These are phyloP conservation scores for Melanargia galathea DNA, from an alignment of 2,888 invertebrate genomes.

Conservation along the genomic window DNA sequence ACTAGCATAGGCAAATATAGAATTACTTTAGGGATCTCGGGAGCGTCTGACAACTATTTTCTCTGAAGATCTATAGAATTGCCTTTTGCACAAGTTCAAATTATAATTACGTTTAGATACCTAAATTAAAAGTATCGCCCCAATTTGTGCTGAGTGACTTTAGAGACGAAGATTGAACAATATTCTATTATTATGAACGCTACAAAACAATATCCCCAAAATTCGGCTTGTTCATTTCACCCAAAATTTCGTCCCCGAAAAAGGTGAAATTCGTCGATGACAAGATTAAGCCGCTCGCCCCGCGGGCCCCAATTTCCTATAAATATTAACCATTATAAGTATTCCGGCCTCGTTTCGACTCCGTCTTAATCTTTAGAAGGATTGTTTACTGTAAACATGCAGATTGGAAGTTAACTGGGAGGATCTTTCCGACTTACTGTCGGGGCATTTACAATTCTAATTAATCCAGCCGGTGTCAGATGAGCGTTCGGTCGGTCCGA, in stretches of 20 bases:
- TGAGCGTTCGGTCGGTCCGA: conserved; percentile 63
- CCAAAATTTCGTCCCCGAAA: conserved; percentile 12
- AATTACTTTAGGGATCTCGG: conserved; percentile 5
- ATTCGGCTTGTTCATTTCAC: no score
- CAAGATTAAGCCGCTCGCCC: conserved; percentile 20
- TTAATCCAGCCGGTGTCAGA: conserved; percentile 71
- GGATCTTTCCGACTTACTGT: conserved; percentile 61
- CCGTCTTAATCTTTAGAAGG: conserved; percentile 75
- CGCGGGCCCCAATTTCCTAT: conserved; percentile 34
- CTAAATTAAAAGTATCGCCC: no score
- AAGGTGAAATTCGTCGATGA: conserved; percentile 18
- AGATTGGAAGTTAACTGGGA: conserved; percentile 74
- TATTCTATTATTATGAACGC: no score
- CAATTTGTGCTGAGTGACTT: no score
- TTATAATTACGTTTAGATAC: no score
- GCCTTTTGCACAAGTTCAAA: no score
- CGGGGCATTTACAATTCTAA: conserved; percentile 77
- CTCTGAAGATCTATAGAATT: background rate
- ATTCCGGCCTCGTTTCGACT: conserved; percentile 67
- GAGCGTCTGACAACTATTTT: background rate
- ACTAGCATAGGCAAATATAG: background rate
- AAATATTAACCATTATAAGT: conserved; percentile 70
- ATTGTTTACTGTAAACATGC: conserved; percentile 79
- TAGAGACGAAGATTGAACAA: no score
- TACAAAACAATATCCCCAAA: background rate